Evolutionary conservation across 2,113 vertebrate species (phyloP).

Genomic region (Sylvicapra grimmia): DNA sequence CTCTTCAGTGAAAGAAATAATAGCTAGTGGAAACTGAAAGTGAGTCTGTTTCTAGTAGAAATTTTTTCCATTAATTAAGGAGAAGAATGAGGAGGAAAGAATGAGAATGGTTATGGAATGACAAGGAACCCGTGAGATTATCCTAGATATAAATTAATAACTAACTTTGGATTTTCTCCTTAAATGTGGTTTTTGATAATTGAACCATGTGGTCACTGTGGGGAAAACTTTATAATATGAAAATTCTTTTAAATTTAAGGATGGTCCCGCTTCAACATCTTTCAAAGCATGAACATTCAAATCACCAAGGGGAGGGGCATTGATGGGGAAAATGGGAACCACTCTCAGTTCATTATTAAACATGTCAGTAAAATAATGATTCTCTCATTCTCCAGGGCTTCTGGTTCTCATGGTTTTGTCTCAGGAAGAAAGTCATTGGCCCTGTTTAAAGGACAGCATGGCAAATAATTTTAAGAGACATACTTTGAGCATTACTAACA

Average conservation of each 20-base stretch:
- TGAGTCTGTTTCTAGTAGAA: conserved; percentile 1
- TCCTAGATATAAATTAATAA: neutral
- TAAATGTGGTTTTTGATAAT: conserved; percentile 14
- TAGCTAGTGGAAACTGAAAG: neutral
- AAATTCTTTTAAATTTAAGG: conserved; percentile 6
- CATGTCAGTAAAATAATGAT: neutral
- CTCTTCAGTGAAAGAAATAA: neutral
- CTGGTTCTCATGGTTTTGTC: conserved; percentile 2
- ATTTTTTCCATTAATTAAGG: neutral
- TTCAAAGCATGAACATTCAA: neutral
- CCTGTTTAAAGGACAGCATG: conserved; percentile 23
- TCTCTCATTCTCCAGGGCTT: neutral
- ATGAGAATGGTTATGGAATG: neutral
- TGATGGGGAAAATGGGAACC: neutral
- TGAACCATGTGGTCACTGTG: neutral
- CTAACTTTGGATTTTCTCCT: neutral
- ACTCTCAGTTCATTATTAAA: conserved; percentile 4
- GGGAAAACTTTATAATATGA: neutral
- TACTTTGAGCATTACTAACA: conserved; percentile 44
- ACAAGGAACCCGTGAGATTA: neutral
- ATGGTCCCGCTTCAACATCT: neutral
- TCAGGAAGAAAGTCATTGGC: conserved; percentile 28
- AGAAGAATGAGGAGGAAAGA: neutral
- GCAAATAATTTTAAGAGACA: conserved; percentile 27
- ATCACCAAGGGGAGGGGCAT: neutral